These are phyloP conservation scores for Noturus placidus DNA, from an alignment of 2,113 vertebrate species.

Conservation along the genomic window DNA sequence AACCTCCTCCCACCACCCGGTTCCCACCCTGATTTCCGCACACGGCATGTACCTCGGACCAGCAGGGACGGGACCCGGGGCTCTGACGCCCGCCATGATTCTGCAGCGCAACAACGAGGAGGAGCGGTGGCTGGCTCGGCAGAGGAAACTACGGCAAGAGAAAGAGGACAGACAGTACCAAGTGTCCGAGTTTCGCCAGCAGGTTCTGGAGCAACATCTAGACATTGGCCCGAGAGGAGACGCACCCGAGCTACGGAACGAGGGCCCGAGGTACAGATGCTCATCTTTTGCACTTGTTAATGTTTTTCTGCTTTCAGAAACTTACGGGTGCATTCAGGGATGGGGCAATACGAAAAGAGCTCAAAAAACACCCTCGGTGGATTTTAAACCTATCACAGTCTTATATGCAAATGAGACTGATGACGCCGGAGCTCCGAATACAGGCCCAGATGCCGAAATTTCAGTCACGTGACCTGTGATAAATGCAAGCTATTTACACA, in stretches of 20 bases:
- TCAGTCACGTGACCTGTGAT: neutral
- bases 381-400: neutral
- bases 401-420: neutral
- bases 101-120: constrained; percentile 93
- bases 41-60: constrained; percentile 84
- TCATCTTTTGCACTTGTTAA: neutral
- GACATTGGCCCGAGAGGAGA: constrained; percentile 84
- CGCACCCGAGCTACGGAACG: constrained; percentile 75
- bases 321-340: neutral
- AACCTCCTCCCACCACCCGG: constrained; percentile 75
- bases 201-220: constrained; percentile 95
- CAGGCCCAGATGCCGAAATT: neutral
- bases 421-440: neutral
- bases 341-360: neutral
- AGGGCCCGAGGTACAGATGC: constrained; percentile 79
- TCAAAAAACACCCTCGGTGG: neutral
- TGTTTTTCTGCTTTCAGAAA: neutral
- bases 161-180: constrained; percentile 97
- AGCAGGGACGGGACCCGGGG: constrained; percentile 61
- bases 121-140: constrained; percentile 93
- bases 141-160: constrained; percentile 92
- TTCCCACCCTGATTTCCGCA: constrained; percentile 85
- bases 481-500: neutral
- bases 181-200: constrained; percentile 95
- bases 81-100: constrained; percentile 78